phyloP scores from a whole-genome alignment of 2,888 invertebrate species.

The Tetranychus piercei region DNA sequence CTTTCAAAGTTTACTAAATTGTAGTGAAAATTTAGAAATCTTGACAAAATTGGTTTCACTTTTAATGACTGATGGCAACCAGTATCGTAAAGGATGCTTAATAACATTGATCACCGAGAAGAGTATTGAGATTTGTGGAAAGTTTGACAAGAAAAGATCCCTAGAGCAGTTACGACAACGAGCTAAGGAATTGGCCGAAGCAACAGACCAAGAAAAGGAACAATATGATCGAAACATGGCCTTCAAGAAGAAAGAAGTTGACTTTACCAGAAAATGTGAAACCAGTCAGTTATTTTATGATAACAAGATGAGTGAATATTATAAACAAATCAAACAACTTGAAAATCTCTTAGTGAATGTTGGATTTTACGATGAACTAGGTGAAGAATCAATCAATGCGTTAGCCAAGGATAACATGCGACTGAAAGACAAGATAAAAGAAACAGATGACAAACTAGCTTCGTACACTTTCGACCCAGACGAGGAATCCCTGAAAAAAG shows the following conservation, averaged over 20 bases:
- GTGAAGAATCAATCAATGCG: background rate
- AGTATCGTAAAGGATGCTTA: background rate
- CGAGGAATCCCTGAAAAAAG: background rate
- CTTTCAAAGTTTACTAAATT: background rate
- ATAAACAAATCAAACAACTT: slow-evolving; percentile 1
- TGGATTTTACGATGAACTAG: background rate
- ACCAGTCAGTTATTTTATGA: background rate
- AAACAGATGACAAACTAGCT: background rate
- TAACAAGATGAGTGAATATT: background rate
- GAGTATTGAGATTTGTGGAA: background rate
- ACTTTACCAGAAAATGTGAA: background rate
- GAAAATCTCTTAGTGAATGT: background rate
- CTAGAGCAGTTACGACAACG: background rate
- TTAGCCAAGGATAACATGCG: background rate
- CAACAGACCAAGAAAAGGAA: background rate
- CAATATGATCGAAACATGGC: background rate
- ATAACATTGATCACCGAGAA: background rate
- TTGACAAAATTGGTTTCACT: background rate
- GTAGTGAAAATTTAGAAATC: background rate
- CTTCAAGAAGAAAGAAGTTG: slow-evolving; percentile 8
- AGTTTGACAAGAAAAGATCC: background rate
- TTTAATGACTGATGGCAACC: background rate
- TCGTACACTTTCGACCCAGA: background rate
- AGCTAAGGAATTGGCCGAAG: background rate
- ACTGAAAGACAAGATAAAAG: background rate